Percentiles rank a stretch among this genome's conserved stretches.
Conservation (phyloP, 2,888 invertebrate genomes). For the Mantis religiosa region DNA sequence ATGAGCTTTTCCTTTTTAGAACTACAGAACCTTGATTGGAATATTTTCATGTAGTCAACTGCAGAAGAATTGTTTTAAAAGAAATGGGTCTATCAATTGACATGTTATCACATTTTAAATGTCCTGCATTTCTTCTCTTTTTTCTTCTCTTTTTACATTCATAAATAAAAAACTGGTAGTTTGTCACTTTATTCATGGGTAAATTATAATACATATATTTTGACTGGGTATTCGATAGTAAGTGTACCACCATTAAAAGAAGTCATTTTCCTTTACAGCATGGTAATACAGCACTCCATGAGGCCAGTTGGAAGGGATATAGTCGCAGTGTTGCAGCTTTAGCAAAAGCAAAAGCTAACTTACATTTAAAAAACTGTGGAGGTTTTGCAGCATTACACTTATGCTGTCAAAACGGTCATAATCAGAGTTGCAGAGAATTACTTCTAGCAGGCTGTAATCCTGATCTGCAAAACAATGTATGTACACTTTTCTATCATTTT, state of each 20-base stretch:
- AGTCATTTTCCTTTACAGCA: conserved; percentile 57
- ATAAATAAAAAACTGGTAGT: too few relatives aligned
- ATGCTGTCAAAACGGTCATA: conserved; percentile 94
- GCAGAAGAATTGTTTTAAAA: too few relatives aligned
- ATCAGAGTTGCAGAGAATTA: conserved; percentile 86
- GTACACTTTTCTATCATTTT: conserved; percentile 32
- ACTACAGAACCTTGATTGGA: too few relatives aligned
- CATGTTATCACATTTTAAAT: too few relatives aligned
- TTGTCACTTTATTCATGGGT: too few relatives aligned
- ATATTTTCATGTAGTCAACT: too few relatives aligned
- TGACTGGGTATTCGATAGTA: too few relatives aligned
- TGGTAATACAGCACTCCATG: conserved; percentile 91
- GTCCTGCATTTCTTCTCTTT: too few relatives aligned
- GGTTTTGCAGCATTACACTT: conserved; percentile 93
- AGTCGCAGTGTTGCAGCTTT: conserved; percentile 76
- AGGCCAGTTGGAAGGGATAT: conserved; percentile 93
- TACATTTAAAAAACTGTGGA: conserved; percentile 69
- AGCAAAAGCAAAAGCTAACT: conserved; percentile 59
- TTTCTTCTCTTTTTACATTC: too few relatives aligned
- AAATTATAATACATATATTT: too few relatives aligned
- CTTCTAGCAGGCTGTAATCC: conserved; percentile 83
- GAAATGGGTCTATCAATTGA: too few relatives aligned
- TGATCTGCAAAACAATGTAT: conserved; percentile 85
- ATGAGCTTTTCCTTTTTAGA: too few relatives aligned
- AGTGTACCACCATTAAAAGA: not conserved